Evolutionary conservation across 1,140 invertebrate genomes (phyloP).

Genomic region (Drosophila ambigua): DNA sequence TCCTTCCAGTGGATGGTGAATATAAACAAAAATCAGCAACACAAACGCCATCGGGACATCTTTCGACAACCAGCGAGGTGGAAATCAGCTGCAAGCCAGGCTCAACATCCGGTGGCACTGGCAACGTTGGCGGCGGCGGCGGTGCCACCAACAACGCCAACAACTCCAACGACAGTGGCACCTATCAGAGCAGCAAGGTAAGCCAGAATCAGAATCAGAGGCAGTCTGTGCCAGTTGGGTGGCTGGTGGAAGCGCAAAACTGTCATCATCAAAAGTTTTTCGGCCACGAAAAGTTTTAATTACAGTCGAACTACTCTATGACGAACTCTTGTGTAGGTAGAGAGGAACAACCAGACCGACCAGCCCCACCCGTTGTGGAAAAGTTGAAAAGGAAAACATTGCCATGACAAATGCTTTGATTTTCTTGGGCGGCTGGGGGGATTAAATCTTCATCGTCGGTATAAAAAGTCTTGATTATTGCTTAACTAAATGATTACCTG

Average conservation of each 20-base stretch:
- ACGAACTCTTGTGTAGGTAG: constrained; percentile 28
- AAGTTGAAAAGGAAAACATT: constrained; percentile 21
- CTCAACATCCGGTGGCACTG: constrained; percentile 52
- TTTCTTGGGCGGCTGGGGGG: constrained; percentile 6
- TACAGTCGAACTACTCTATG: constrained; percentile 54
- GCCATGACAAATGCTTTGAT: constrained; percentile 47
- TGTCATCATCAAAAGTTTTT: constrained; percentile 56
- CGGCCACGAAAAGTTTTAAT: constrained; percentile 50
- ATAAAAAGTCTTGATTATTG: no score
- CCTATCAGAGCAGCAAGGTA: constrained; percentile 82
- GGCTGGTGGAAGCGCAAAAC: constrained; percentile 10
- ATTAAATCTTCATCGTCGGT: no score
- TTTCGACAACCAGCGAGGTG: constrained; percentile 83
- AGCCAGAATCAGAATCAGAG: constrained; percentile 16
- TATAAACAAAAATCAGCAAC: constrained; percentile 84
- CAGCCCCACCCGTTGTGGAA: no score
- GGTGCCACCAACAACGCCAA: constrained; percentile 10
- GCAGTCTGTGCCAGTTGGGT: neutral
- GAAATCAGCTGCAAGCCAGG: constrained; percentile 83
- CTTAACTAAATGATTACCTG: no score
- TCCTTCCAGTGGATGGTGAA: constrained; percentile 81
- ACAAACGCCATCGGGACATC: constrained; percentile 84
- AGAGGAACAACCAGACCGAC: no score
- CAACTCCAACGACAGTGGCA: constrained; percentile 71
- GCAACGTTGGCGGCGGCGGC: constrained; percentile 23